These are phyloP conservation scores for Drosophila bocki DNA, from an alignment of 1,140 invertebrate genomes.

Conservation along the genomic window DNA sequence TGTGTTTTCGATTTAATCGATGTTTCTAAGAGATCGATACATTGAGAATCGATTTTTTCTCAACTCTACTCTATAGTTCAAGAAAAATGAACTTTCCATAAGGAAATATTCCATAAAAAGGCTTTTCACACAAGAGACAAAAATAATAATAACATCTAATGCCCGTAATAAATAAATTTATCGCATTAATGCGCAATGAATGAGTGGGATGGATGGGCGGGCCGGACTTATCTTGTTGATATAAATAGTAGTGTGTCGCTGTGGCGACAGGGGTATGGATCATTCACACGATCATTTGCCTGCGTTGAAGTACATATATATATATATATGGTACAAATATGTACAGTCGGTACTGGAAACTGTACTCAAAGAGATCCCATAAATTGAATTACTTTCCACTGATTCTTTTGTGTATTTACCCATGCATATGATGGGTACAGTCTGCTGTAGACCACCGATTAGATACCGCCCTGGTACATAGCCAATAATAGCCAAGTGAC, in stretches of 20 bases:
- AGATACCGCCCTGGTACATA: constrained; percentile 24
- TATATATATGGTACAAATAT: not conserved
- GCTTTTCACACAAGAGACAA: constrained; percentile 7
- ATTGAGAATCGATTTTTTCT: no score
- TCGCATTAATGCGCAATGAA: constrained; percentile 70
- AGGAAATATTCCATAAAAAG: not conserved
- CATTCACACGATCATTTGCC: constrained; percentile 48
- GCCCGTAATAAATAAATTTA: constrained; percentile 70
- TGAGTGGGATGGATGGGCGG: constrained; percentile 24
- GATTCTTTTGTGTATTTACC: constrained; percentile 15
- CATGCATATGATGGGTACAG: not conserved
- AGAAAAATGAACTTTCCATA: no score
- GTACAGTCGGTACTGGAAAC: not conserved
- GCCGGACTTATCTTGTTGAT: constrained; percentile 40
- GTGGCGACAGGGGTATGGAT: constrained; percentile 7
- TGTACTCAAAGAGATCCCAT: constrained; percentile 31
- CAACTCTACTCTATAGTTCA: not conserved
- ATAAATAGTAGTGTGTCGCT: constrained; percentile 15
- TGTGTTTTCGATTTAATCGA: no score
- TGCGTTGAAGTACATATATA: not conserved
- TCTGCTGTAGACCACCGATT: constrained; percentile 17
- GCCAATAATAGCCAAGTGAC: constrained; percentile 35
- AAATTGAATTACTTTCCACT: constrained; percentile 45
- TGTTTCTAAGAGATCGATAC: no score
- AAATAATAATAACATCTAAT: constrained; percentile 49